A percentile compares a stretch with the other conserved stretches of the same genome.
Conservation (phyloP, 1,140 invertebrate genomes). For the Drosophila asahinai region DNA sequence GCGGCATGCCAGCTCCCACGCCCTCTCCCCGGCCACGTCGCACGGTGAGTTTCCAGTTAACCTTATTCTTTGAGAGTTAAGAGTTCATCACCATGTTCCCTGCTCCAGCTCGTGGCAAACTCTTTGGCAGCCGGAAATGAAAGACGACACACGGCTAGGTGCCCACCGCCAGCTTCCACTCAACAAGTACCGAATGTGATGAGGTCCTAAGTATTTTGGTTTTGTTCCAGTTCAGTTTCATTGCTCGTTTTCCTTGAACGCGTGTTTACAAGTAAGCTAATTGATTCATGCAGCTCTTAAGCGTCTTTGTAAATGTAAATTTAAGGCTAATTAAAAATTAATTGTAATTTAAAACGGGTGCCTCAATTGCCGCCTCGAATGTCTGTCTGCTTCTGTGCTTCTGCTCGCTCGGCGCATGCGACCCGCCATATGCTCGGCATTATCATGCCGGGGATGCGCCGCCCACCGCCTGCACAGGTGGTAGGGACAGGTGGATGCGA, state of each 20-base stretch:
- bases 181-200: slow-evolving; percentile 51
- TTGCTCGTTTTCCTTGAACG: slow-evolving; percentile 6
- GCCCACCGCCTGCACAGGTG: slow-evolving; percentile 34
- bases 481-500: slow-evolving; percentile 29
- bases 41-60: slow-evolving; percentile 49
- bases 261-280: slow-evolving; percentile 51
- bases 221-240: slow-evolving; percentile 26
- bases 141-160: slow-evolving; percentile 30
- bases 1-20: slow-evolving; percentile 69
- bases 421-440: slow-evolving; percentile 65
- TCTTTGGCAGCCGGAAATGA: slow-evolving; percentile 73
- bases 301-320: slow-evolving; percentile 45
- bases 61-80: background rate
- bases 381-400: slow-evolving; percentile 15
- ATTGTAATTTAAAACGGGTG: slow-evolving; percentile 68
- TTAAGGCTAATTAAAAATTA: slow-evolving; percentile 74
- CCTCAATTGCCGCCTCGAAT: slow-evolving; percentile 34
- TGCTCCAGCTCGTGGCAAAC: slow-evolving; percentile 58
- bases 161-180: slow-evolving; percentile 26
- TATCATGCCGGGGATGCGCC: slow-evolving; percentile 17
- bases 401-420: slow-evolving; percentile 34
- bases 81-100: slow-evolving; percentile 9
- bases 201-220: slow-evolving; percentile 36
- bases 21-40: slow-evolving; percentile 60
- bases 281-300: slow-evolving; percentile 45